Evolutionary conservation across 2,113 vertebrate genomes (phyloP).

Genomic region (Solea senegalensis): DNA sequence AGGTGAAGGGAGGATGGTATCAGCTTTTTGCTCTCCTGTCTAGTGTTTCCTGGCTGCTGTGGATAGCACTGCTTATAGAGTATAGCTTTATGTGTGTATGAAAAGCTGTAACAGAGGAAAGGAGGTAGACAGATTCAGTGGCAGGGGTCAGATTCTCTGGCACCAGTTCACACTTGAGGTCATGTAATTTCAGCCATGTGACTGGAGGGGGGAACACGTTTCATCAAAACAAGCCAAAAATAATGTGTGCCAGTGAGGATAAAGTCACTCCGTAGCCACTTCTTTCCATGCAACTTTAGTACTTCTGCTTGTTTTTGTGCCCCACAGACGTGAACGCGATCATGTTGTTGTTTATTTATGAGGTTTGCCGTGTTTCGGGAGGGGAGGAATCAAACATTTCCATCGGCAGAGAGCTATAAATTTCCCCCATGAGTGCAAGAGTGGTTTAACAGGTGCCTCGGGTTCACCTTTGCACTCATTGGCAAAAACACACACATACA

Average conservation of each 20-base stretch:
- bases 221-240: slow-evolving; percentile 37
- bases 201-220: slow-evolving; percentile 16
- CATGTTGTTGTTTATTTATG: slow-evolving; percentile 44
- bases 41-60: slow-evolving; percentile 3
- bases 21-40: slow-evolving; percentile 6
- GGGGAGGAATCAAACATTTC: slow-evolving; percentile 26
- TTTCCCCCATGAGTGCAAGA: slow-evolving; percentile 34
- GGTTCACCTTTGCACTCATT: slow-evolving; percentile 44
- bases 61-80: slow-evolving; percentile 2
- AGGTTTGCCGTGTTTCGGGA: slow-evolving; percentile 17
- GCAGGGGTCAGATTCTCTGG: slow-evolving; percentile 18
- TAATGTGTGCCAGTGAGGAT: not conserved
- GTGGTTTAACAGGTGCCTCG: slow-evolving; percentile 42
- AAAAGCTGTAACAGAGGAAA: slow-evolving; percentile 27
- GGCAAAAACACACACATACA: slow-evolving; percentile 2
- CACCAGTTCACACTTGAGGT: slow-evolving; percentile 40
- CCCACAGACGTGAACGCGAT: slow-evolving; percentile 20
- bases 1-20: slow-evolving; percentile 28
- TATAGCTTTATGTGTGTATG: slow-evolving; percentile 3
- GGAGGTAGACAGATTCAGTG: slow-evolving; percentile 16
- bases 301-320: slow-evolving; percentile 4
- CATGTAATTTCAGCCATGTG: slow-evolving; percentile 47
- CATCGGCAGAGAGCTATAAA: slow-evolving; percentile 27
- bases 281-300: slow-evolving; percentile 6
- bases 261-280: slow-evolving; percentile 13